Evolutionary conservation across 2,797 vertebrate species (phyloP).

Genomic region (Morelia viridis): DNA sequence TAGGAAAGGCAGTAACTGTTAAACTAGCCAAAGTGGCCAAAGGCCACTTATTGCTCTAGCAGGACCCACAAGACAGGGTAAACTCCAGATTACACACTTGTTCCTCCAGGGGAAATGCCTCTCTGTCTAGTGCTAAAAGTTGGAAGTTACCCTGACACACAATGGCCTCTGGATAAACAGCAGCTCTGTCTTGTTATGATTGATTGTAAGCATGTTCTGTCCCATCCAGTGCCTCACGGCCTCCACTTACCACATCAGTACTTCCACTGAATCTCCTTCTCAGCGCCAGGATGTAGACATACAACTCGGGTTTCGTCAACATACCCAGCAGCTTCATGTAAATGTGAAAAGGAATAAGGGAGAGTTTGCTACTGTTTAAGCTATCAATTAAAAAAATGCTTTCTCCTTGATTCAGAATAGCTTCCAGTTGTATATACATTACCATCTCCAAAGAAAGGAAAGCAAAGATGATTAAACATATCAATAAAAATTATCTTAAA

Average conservation of each 20-base stretch:
- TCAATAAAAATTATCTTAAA: neutral
- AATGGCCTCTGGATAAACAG: no score
- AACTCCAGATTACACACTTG: no score
- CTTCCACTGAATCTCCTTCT: neutral
- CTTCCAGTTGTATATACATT: neutral
- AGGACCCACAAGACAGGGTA: no score
- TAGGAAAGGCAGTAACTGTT: no score
- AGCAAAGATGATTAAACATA: neutral
- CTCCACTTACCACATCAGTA: neutral
- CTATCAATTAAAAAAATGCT: neutral
- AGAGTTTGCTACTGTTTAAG: neutral
- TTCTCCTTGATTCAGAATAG: neutral
- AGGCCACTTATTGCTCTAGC: no score
- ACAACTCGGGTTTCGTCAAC: neutral
- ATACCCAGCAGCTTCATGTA: neutral
- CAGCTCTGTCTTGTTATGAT: no score
- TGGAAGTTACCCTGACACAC: no score
- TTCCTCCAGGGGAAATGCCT: no score
- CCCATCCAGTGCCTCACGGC: no score
- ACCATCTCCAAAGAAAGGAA: neutral
- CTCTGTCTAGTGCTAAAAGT: no score
- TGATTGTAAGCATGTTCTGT: no score
- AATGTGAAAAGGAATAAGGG: neutral
- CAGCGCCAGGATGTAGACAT: neutral
- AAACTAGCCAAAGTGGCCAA: no score